Conservation (phyloP, 2,888 invertebrate species). For the Lumbricus terrestris region DNA sequence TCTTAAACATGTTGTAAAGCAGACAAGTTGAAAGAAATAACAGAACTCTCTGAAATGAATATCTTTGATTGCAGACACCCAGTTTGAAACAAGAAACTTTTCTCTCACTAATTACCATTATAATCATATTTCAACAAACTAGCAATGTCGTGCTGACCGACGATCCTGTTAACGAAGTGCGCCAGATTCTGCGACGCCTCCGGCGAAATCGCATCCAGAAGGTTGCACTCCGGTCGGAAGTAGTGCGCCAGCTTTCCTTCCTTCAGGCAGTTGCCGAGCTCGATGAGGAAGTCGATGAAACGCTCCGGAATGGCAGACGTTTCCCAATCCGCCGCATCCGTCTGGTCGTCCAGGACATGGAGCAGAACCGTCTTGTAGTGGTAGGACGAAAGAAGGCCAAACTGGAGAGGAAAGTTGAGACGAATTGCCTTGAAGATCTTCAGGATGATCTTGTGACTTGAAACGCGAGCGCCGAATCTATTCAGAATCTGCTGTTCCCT, state of each 20-base stretch:
- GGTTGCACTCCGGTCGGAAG: slow-evolving; percentile 27
- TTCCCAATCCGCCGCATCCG: slow-evolving; percentile 25
- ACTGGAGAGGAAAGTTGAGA: slow-evolving; percentile 29
- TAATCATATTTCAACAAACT: slow-evolving; percentile 10
- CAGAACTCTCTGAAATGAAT: too few relatives aligned
- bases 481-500: neutral
- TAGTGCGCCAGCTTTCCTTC: slow-evolving; percentile 23
- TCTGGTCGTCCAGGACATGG: slow-evolving; percentile 21
- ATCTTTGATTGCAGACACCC: neutral
- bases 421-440: slow-evolving; percentile 36
- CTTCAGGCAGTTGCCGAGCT: slow-evolving; percentile 24
- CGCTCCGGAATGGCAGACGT: slow-evolving; percentile 28
- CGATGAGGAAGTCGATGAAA: slow-evolving; percentile 31
- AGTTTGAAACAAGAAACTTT: neutral
- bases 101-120: neutral
- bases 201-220: slow-evolving; percentile 23
- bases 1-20: neutral
- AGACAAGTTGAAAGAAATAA: neutral
- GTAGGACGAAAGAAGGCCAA: slow-evolving; percentile 32
- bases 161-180: slow-evolving; percentile 5
- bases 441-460: slow-evolving; percentile 26
- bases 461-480: slow-evolving; percentile 27
- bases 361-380: slow-evolving; percentile 31
- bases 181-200: slow-evolving; percentile 6
- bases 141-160: slow-evolving; percentile 15